Base-by-base conservation (phyloP, 1,140 invertebrate genomes). In the Goniozus legneri region DNA sequence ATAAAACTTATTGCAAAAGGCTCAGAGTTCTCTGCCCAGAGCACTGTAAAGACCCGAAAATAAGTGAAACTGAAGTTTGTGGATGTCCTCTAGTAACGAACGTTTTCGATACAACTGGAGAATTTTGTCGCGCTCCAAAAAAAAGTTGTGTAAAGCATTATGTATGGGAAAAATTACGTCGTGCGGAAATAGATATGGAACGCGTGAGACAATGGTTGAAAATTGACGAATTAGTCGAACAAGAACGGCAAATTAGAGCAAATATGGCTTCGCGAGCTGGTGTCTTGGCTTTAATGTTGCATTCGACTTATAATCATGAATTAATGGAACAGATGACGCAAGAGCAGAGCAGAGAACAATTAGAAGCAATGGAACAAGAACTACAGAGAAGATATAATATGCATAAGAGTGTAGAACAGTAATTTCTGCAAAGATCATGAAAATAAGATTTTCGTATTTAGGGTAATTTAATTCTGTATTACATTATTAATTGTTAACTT, bases 1-100 rank as follows among this genome's bases (percentile, higher is more conserved):
- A 89, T 63, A 82, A 85, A 42, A 97, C 95, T 0, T 99, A 98
- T 65, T 99, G 96, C 74, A 99, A 98, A 75, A 75, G 96, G 37
- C 73, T 99, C 12, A 82, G 92, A 56, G 92, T 98, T 2, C 79
- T 99, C 16, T 99, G 97, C 75, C 95, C 97, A 0, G 97, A 99
- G 65, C 97, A 99, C 70, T 92, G 88, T 49, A 98, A 98, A 77
- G 95, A 98, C 65, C 88, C 91, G 0, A 95, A 96, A 79, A 85
- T 96, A 21, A 82, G 77, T 43, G 87, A 88, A 53, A 80, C 80
- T 8, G 87, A 91, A 62, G 87, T 97, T 0, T 98, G 95, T 71
- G 95, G 95, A 0, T 95, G 89, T 74, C 94, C 95, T 0, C 65
- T 97, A 1, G 86, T 92, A 0, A 82, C 82, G 10, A 86, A 93